Evolutionary conservation across 2,888 invertebrate genomes (phyloP).

Genomic region (Acleris emargana): DNA sequence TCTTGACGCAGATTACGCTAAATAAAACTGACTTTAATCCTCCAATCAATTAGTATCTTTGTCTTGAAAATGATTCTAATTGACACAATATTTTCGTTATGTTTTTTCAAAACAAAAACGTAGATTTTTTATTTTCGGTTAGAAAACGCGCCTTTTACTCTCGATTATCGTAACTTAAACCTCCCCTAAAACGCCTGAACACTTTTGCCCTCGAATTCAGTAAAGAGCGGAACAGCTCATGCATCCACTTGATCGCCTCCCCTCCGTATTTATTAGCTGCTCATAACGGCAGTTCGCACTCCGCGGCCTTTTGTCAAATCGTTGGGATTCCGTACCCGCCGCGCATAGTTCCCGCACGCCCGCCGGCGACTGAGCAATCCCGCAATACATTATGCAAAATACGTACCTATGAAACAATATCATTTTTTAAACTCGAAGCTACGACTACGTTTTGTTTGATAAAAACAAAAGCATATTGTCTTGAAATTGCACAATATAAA

Average conservation of each 20-base stretch:
- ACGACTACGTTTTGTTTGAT: conserved; percentile 4
- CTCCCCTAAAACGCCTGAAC: not conserved
- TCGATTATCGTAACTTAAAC: not conserved
- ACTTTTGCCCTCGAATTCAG: conserved; percentile 29
- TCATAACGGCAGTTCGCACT: conserved; percentile 74
- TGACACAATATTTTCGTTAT: not conserved
- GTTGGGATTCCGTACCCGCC: conserved; percentile 68
- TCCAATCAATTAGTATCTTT: conserved; percentile 15
- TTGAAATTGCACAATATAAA: no score
- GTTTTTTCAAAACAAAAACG: no score
- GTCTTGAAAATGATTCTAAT: not conserved
- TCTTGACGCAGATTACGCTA: conserved; percentile 28
- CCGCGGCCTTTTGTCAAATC: conserved; percentile 72
- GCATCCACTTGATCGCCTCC: conserved; percentile 65
- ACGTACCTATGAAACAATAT: conserved; percentile 11
- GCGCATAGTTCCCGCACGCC: conserved; percentile 66
- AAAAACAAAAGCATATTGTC: not conserved
- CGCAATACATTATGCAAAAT: conserved; percentile 62
- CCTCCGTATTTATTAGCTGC: conserved; percentile 73
- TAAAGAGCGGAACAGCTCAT: conserved; percentile 52
- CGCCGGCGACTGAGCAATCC: conserved; percentile 57
- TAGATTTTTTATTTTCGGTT: no score
- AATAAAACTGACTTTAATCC: conserved; percentile 26
- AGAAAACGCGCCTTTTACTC: not conserved
- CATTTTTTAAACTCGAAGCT: conserved; percentile 10